Evolutionary conservation across 2,888 invertebrate species (phyloP).

Genomic region (Neuroscelio doddi): DNA sequence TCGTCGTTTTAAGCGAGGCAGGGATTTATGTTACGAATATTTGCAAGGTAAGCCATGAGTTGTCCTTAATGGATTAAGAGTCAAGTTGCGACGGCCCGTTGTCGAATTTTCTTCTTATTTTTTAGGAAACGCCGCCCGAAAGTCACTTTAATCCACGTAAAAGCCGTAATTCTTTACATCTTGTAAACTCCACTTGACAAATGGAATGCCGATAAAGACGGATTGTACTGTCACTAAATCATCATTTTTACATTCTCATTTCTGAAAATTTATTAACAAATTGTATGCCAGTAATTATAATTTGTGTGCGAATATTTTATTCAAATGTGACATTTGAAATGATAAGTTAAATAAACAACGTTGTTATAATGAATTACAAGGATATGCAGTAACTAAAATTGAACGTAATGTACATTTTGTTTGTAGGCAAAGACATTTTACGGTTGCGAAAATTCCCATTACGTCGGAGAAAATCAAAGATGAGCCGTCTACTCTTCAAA

Average conservation of each 20-base stretch:
- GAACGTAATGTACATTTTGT: no score
- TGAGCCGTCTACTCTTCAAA: constrained; percentile 54
- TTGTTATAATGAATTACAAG: no score
- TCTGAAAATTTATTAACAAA: no score
- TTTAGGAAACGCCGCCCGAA: constrained; percentile 27
- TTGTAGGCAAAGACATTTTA: no score
- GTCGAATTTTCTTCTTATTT: constrained; percentile 40
- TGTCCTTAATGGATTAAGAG: constrained; percentile 43
- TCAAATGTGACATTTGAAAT: no score
- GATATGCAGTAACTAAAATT: no score
- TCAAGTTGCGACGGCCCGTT: constrained; percentile 25
- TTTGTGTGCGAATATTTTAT: no score
- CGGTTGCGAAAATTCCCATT: constrained; percentile 56
- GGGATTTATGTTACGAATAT: constrained; percentile 40
- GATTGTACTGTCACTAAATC: background rate
- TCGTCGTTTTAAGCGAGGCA: constrained; percentile 17
- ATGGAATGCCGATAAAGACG: constrained; percentile 22
- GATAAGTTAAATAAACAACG: no score
- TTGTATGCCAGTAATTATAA: no score
- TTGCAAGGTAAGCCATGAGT: constrained; percentile 31
- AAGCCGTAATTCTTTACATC: constrained; percentile 44
- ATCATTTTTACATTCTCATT: no score
- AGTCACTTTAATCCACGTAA: constrained; percentile 43
- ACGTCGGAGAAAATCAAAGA: constrained; percentile 63
- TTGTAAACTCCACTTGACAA: constrained; percentile 20